Evolutionary conservation across 2,797 vertebrate genomes (phyloP), one percentile per base, ranked within the genome.

Genomic region (Sus cebifrons): DNA sequence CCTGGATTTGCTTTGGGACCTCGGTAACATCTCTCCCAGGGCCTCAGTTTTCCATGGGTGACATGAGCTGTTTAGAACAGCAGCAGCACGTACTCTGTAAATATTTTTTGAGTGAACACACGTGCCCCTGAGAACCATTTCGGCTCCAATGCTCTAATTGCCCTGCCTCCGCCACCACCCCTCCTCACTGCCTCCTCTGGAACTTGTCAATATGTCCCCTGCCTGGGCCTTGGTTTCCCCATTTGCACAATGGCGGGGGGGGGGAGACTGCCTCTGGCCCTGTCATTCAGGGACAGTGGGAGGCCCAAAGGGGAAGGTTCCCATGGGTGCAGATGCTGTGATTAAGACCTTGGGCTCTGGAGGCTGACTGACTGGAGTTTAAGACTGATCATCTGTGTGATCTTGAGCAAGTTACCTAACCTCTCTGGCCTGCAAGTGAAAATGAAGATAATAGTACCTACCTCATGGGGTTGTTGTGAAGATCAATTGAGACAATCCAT

Each of bases 111-210:
- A 70, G n/a, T 40, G 62, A 78, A 68, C n/a, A 25, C 58, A 49
- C 0, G 4, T 2, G 10, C 0, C 2, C 4, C 4, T 13, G 17
- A 75, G 78, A 6, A 0, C 9, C 27, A 4, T 5, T 4, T 29
- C 1, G 9, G 58, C 29, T 27, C 67, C 73, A 20, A 0, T 2
- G n/a, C 78, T 20, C 18, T 6, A 25, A n/a, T 6, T 49, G 2
- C 29, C 65, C 65, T 8, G 23, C 14, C 6, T 75, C 68, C 52
- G 29, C 67, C n/a, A n/a, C 58, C 27, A 25, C 54, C 49, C 58
- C n/a, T 32, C 54, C 44, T 3, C 0, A 1, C 21, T n/a, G 7
- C 78, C 40, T 89, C 8, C 49, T 9, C 21, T 62, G 3, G 32
- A 58, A 60, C 60, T 4, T 15, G 29, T 17, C 49, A 36, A 1